Evolutionary conservation across 1,140 invertebrate species (phyloP).

Genomic region (Choristoneura fumiferana): DNA sequence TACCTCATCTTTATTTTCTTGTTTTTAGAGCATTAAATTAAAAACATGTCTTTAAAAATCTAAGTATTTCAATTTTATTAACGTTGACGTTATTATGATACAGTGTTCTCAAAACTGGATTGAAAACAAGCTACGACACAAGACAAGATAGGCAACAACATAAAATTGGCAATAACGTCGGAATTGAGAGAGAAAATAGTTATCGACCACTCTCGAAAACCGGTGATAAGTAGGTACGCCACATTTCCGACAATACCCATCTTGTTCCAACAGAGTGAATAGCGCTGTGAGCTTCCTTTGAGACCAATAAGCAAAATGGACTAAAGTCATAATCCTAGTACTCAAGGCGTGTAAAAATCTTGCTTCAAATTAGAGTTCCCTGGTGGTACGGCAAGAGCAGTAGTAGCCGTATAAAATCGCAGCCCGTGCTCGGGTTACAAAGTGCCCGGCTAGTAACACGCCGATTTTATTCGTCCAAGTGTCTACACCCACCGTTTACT

Average conservation of each 20-base stretch:
- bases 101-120: not conserved
- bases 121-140: not conserved
- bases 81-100: not conserved
- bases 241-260: not conserved
- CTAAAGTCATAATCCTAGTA: slow-evolving; percentile 19
- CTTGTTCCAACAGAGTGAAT: not conserved
- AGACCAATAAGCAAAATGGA: slow-evolving; percentile 14
- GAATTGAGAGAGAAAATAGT: slow-evolving; percentile 6
- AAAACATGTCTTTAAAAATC: too few relatives aligned
- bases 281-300: not conserved
- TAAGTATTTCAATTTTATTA: too few relatives aligned
- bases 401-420: slow-evolving; percentile 22
- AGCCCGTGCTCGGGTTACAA: slow-evolving; percentile 26
- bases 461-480: slow-evolving; percentile 2
- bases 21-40: too few relatives aligned
- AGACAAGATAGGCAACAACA: slow-evolving; percentile 12
- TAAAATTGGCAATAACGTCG: slow-evolving; percentile 9
- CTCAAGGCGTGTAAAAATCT: slow-evolving; percentile 20
- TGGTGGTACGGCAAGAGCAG: not conserved
- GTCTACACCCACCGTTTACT: slow-evolving; percentile 15
- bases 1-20: too few relatives aligned
- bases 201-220: slow-evolving; percentile 15
- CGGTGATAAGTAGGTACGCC: not conserved
- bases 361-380: slow-evolving; percentile 22
- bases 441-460: slow-evolving; percentile 26